These are phyloP conservation scores for Gisinianus flammeolus DNA, from an alignment of 2,888 invertebrate genomes.

Conservation along the genomic window DNA sequence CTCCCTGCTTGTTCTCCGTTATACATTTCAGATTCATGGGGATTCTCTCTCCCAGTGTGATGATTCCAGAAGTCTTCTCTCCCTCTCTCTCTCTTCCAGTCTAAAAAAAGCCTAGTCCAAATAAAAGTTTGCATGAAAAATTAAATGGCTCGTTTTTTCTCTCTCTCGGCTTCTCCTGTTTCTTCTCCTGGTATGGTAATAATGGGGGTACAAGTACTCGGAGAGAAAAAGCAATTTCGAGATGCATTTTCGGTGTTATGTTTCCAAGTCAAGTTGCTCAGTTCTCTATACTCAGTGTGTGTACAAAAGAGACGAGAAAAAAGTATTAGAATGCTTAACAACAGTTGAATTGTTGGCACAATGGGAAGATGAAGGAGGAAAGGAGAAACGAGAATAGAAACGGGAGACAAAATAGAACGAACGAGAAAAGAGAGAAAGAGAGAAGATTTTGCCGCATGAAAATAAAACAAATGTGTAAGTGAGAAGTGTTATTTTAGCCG, in stretches of 20 bases:
- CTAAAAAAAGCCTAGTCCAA: too few relatives aligned
- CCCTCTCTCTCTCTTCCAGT: too few relatives aligned
- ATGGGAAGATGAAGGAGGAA: neutral
- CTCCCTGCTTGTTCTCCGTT: too few relatives aligned
- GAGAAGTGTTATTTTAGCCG: constrained; percentile 5
- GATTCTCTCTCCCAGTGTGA: too few relatives aligned
- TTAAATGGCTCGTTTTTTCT: neutral
- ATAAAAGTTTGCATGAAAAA: neutral
- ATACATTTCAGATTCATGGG: too few relatives aligned
- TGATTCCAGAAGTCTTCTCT: too few relatives aligned
- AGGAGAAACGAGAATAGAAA: neutral
- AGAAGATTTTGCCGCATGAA: constrained; percentile 22
- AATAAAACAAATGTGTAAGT: constrained; percentile 7
- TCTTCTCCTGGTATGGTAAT: neutral
- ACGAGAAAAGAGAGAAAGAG: neutral
- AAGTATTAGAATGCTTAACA: neutral
- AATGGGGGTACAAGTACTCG: neutral
- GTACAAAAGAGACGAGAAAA: neutral
- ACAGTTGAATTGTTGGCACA: neutral
- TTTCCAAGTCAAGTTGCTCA: neutral
- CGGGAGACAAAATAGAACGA: neutral
- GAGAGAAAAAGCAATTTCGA: constrained; percentile 9
- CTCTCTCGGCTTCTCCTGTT: neutral
- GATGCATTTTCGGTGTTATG: constrained; percentile 1
- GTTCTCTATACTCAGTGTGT: neutral